These are phyloP conservation scores for Tiliacea aurago DNA, from an alignment of 2,888 invertebrate species.

Conservation along the genomic window DNA sequence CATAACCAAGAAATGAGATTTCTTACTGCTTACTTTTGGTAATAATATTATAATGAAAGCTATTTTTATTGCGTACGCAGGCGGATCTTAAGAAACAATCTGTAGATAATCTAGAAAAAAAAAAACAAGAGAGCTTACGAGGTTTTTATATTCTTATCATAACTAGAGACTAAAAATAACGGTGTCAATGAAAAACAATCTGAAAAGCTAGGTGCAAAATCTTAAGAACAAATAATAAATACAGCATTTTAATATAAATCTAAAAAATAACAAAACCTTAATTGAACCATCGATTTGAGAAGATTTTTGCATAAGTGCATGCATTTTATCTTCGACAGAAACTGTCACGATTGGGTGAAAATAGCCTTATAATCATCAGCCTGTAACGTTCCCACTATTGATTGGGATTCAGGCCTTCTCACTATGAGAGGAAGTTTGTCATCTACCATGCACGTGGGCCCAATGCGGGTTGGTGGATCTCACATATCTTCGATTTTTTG, in stretches of 20 bases:
- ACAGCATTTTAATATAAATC: background rate
- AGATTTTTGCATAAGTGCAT: background rate
- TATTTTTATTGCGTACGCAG: slow-evolving; percentile 25
- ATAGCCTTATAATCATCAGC: background rate
- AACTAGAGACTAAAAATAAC: slow-evolving; percentile 5
- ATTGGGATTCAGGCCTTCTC: background rate
- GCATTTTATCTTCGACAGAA: background rate
- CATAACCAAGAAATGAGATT: slow-evolving; percentile 60
- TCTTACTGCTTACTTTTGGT: slow-evolving; percentile 49
- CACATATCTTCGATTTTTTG: background rate
- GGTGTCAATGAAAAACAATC: slow-evolving; percentile 17
- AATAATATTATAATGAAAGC: slow-evolving; percentile 26
- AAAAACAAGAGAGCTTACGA: slow-evolving; percentile 12
- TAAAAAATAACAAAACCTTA: background rate
- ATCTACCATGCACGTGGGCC: background rate
- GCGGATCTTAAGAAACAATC: slow-evolving; percentile 17
- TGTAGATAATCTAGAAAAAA: slow-evolving; percentile 22
- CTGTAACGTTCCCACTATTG: background rate
- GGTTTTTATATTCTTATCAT: slow-evolving; percentile 12
- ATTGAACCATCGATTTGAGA: background rate
- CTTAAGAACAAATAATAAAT: background rate
- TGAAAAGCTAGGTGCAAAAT: slow-evolving; percentile 8
- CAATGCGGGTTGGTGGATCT: background rate
- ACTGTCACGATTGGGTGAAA: background rate
- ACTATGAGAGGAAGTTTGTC: background rate